phyloP scores from a whole-genome alignment of 2,113 vertebrate genomes.

The Melanocharis versteri region DNA sequence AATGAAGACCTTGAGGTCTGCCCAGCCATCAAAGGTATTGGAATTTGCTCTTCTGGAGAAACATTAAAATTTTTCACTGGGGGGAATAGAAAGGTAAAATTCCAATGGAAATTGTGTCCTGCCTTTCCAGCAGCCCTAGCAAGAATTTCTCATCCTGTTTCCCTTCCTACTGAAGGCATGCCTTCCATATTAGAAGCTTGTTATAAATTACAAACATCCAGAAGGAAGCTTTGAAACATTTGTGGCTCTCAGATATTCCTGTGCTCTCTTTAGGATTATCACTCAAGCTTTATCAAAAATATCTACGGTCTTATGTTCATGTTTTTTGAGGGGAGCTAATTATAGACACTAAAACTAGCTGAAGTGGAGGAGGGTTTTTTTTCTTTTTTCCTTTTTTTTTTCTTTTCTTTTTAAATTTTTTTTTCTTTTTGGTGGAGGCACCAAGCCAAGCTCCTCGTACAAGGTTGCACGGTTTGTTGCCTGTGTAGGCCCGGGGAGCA shows the following conservation, averaged over 20 bases:
- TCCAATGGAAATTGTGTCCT: conserved; percentile 30
- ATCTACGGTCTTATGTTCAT: background rate
- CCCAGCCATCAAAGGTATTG: conserved; percentile 1
- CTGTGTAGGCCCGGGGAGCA: conserved; percentile 14
- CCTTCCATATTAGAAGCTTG: background rate
- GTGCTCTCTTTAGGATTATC: background rate
- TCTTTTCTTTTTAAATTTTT: background rate
- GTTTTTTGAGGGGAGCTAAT: background rate
- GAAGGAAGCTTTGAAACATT: background rate
- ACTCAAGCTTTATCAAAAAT: conserved; percentile 27
- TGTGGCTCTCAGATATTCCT: background rate
- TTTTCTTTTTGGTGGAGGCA: background rate
- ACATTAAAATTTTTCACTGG: background rate
- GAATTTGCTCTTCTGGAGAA: conserved; percentile 24
- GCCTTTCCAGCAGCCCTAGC: background rate
- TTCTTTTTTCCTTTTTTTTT: background rate
- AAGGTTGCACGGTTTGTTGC: conserved; percentile 49
- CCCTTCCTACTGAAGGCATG: background rate
- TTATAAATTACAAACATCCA: background rate
- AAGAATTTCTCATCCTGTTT: background rate
- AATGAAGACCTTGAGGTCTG: conserved; percentile 28
- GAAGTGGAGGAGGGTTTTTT: background rate
- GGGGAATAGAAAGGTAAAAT: conserved; percentile 35
- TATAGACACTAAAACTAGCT: conserved; percentile 17
- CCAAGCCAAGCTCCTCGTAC: conserved; percentile 18